Evolutionary conservation across 2,797 vertebrate species (phyloP).

Genomic region (Sus cebifrons): DNA sequence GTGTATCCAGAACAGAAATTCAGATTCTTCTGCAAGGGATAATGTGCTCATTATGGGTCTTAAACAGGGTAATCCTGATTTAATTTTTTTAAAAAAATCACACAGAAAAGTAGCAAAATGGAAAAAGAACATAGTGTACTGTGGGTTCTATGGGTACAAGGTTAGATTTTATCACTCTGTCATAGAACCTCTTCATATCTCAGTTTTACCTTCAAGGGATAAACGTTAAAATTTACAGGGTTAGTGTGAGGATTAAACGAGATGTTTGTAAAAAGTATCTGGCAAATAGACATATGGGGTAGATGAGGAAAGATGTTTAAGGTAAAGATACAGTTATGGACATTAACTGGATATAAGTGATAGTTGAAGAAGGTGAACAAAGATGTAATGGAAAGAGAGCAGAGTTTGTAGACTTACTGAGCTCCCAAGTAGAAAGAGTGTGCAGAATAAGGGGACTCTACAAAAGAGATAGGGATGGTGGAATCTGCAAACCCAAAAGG

Average conservation of each 20-base stretch:
- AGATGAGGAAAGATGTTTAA: neutral
- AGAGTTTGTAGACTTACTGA: neutral
- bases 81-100: neutral
- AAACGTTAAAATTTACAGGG: neutral
- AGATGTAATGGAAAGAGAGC: neutral
- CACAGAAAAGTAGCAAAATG: neutral
- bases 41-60: neutral
- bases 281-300: neutral
- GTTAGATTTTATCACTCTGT: neutral
- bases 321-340: neutral
- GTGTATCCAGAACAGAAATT: constrained; percentile 5
- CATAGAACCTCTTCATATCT: neutral
- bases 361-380: neutral
- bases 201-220: neutral
- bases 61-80: neutral
- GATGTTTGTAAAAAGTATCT: neutral
- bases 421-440: neutral
- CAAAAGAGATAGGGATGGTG: neutral
- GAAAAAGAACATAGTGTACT: neutral
- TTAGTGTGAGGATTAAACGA: neutral
- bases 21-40: neutral
- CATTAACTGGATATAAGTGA: neutral
- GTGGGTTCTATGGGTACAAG: neutral
- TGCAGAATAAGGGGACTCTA: neutral
- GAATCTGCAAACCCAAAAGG: neutral